These are phyloP conservation scores for Chloropsis hardwickii DNA, from an alignment of 2,113 vertebrate genomes.

Conservation along the genomic window DNA sequence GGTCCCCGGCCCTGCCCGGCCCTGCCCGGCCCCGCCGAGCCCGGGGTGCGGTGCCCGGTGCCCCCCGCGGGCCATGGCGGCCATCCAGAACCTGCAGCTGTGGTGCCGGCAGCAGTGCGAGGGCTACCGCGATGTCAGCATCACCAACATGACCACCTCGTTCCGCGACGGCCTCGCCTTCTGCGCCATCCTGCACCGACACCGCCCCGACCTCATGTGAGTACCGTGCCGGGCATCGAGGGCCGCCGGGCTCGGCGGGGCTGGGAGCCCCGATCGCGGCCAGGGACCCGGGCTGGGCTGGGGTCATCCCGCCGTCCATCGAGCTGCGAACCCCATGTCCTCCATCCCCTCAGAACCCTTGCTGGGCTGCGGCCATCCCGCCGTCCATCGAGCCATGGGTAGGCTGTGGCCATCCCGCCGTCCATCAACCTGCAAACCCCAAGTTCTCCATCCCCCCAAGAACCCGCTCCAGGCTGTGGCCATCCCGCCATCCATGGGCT, in stretches of 20 bases:
- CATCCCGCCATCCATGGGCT: accelerated
- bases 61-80: conserved; percentile 78
- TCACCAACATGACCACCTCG: conserved; percentile 95
- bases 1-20: not conserved
- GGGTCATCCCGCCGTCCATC: accelerated
- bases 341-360: not conserved
- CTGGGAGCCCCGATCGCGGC: accelerated
- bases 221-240: conserved; percentile 43
- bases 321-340: not conserved
- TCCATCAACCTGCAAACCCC: accelerated
- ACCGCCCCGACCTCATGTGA: conserved; percentile 95
- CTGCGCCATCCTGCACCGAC: conserved; percentile 92
- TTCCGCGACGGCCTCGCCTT: conserved; percentile 95
- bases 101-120: conserved; percentile 91
- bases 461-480: not conserved
- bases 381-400: not conserved
- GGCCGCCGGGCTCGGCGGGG: too few species aligned
- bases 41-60: not conserved
- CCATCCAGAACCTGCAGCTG: conserved; percentile 87
- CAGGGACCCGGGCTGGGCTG: not conserved
- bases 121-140: conserved; percentile 86
- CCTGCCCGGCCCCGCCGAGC: not conserved
- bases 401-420: accelerated
- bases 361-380: not conserved
- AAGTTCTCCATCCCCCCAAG: accelerated